Conservation (phyloP, 23 tunicate genomes). For the Clavelina lepadiformis region DNA sequence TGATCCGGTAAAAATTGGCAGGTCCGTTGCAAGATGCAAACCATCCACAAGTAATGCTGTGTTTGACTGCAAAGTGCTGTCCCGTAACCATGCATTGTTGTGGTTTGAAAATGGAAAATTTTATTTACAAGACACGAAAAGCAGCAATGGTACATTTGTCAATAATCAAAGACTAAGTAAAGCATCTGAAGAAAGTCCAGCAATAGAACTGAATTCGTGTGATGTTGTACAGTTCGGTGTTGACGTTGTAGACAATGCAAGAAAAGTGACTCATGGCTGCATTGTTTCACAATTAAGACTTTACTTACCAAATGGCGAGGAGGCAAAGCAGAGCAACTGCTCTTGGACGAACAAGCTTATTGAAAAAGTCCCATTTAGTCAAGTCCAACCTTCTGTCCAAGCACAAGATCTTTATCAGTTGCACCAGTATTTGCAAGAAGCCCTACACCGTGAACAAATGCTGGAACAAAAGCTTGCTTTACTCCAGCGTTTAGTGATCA, state of each 20-base stretch:
- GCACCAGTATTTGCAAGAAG: constrained; percentile 89
- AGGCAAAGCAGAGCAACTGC: constrained; percentile 59
- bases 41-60: constrained; percentile 81
- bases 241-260: constrained; percentile 82
- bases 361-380: constrained; percentile 43
- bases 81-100: constrained; percentile 86
- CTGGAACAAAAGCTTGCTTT: constrained; percentile 93
- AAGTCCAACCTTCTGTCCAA: constrained; percentile 45
- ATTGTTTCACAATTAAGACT: constrained; percentile 80
- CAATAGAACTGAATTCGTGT: constrained; percentile 85
- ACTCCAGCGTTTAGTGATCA: constrained; percentile 59
- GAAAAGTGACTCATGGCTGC: constrained; percentile 93
- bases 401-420: constrained; percentile 85
- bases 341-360: constrained; percentile 37
- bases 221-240: constrained; percentile 97
- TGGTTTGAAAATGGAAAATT: constrained; percentile 98
- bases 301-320: constrained; percentile 85
- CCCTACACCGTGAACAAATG: constrained; percentile 92
- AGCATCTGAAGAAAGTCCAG: constrained; percentile 71
- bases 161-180: constrained; percentile 86
- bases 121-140: constrained; percentile 87
- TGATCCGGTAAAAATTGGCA: constrained; percentile 84
- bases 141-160: constrained; percentile 96
- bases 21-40: constrained; percentile 83
- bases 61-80: constrained; percentile 93